A percentile compares a stretch with the other conserved stretches of the same genome.
Conservation (phyloP, 2,888 invertebrate genomes). For the Ophion ventricosus region DNA sequence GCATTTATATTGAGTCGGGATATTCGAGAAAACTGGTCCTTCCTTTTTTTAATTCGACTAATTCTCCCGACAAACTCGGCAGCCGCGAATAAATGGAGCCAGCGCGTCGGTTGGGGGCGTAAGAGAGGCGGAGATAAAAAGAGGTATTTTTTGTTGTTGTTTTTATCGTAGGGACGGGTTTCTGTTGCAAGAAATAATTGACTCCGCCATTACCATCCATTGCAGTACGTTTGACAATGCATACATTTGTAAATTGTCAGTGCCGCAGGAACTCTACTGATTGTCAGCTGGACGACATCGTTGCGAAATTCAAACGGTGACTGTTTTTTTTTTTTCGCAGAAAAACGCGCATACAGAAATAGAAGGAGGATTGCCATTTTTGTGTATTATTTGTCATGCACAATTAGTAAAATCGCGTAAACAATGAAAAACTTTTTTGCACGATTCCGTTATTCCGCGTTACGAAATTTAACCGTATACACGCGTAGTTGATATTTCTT, state of each 20-base stretch:
- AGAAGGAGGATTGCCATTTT: background rate
- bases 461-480: constrained; percentile 29
- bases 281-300: constrained; percentile 24
- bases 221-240: constrained; percentile 31
- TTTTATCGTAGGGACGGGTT: constrained; percentile 20
- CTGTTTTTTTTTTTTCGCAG: background rate
- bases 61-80: background rate
- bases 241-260: constrained; percentile 31
- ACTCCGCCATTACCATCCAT: constrained; percentile 17
- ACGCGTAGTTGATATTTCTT: background rate
- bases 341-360: background rate
- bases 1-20: background rate
- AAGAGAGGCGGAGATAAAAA: background rate
- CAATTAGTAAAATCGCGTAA: constrained; percentile 7
- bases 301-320: background rate
- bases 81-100: background rate
- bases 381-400: background rate
- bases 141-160: constrained; percentile 1
- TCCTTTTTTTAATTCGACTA: constrained; percentile 33
- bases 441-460: constrained; percentile 14
- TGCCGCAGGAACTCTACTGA: constrained; percentile 9
- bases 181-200: constrained; percentile 40
- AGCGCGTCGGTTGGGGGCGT: background rate
- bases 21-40: constrained; percentile 38
- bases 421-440: background rate